Evolutionary conservation across 2,113 vertebrate species (phyloP).

Genomic region (Nannospalax galili): DNA sequence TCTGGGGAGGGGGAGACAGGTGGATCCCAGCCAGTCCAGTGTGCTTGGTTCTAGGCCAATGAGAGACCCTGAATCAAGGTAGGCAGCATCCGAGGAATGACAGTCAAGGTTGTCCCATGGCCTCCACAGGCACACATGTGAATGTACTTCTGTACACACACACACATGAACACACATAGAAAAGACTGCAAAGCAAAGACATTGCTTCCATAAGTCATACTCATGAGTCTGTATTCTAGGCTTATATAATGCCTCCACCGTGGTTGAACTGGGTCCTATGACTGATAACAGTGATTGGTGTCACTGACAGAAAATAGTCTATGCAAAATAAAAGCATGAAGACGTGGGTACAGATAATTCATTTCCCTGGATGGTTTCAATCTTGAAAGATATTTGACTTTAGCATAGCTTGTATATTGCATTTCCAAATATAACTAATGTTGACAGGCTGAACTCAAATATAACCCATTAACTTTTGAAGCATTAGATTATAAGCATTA

Average conservation of each 20-base stretch:
- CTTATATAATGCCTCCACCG: not conserved
- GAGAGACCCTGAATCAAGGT: not conserved
- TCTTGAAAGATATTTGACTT: conserved; percentile 23
- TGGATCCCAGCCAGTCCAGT: not conserved
- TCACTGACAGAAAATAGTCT: not conserved
- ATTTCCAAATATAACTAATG: conserved; percentile 49
- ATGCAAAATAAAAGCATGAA: not conserved
- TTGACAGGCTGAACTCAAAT: not conserved
- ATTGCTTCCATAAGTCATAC: not conserved
- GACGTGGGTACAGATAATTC: not conserved
- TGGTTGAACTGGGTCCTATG: not conserved
- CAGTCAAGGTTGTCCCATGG: not conserved
- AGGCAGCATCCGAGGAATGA: not conserved
- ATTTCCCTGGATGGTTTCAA: conserved; percentile 7
- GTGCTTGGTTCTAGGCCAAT: not conserved
- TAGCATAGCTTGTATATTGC: not conserved
- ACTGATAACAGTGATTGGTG: not conserved
- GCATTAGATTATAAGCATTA: not conserved
- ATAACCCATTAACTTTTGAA: not conserved
- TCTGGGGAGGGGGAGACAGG: not conserved
- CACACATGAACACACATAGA: not conserved
- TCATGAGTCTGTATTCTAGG: not conserved
- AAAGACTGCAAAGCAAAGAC: not conserved
- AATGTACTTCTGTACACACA: not conserved
- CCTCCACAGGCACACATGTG: not conserved